Evolutionary conservation across 2,113 vertebrate genomes (phyloP).

Genomic region (Sciurus niger): DNA sequence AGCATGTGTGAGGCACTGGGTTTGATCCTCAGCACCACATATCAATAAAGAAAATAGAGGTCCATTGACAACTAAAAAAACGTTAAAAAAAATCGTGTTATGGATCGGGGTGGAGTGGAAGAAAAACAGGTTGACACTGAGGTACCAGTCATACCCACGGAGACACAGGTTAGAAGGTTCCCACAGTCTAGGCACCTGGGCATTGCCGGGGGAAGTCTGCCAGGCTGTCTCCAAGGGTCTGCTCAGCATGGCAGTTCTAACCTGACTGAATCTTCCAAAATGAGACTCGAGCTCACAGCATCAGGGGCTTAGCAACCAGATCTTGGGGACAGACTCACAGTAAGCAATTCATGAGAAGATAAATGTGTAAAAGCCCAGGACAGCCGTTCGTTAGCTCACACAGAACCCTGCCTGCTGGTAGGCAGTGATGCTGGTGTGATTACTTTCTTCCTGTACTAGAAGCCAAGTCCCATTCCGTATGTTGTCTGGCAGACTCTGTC

Average conservation of each 20-base stretch:
- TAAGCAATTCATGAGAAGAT: background rate
- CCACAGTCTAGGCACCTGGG: background rate
- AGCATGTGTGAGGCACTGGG: no score
- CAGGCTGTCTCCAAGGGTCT: background rate
- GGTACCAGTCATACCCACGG: background rate
- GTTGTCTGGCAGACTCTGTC: background rate
- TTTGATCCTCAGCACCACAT: no score
- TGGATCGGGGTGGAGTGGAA: background rate
- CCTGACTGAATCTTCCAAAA: background rate
- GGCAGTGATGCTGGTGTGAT: rapidly evolving
- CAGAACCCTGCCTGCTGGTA: background rate
- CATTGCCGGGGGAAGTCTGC: background rate
- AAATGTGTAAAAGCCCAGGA: background rate
- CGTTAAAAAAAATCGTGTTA: no score
- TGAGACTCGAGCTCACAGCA: background rate
- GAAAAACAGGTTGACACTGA: background rate
- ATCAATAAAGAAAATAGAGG: no score
- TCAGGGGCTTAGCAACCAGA: background rate
- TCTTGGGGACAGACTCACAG: background rate
- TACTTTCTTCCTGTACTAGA: background rate
- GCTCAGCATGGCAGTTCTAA: background rate
- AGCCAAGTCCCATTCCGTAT: background rate
- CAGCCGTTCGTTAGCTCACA: background rate
- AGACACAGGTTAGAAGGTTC: background rate
- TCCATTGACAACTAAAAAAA: no score